These are phyloP conservation scores for Chaenocephalus aceratus DNA, from an alignment of 2,113 vertebrate species.

Conservation along the genomic window DNA sequence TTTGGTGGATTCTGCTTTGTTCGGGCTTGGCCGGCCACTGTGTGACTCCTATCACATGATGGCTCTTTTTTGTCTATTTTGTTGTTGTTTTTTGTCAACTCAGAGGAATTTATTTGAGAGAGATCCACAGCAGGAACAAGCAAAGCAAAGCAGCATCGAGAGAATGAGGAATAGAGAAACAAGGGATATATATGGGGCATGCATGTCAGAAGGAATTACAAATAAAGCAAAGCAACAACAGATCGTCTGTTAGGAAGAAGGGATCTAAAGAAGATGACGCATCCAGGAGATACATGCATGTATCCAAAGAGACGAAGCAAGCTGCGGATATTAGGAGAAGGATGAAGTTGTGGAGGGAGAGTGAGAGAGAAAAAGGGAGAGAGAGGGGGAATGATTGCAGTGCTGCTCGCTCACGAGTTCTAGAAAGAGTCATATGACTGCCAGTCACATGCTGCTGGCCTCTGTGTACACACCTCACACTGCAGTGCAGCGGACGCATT, in stretches of 20 bases:
- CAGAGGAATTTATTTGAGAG: constrained; percentile 79
- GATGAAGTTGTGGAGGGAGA: constrained; percentile 14
- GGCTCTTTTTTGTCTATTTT: constrained; percentile 30
- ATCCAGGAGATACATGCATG: neutral
- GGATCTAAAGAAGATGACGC: neutral
- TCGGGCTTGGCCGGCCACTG: constrained; percentile 62
- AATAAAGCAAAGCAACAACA: constrained; percentile 8
- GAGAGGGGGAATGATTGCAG: constrained; percentile 78
- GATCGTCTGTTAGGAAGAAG: neutral
- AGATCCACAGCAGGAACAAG: constrained; percentile 27
- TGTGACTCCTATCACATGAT: constrained; percentile 87
- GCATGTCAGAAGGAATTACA: neutral
- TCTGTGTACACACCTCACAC: constrained; percentile 84
- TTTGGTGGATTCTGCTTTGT: constrained; percentile 51
- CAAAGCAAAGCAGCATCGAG: neutral
- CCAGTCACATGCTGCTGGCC: constrained; percentile 86
- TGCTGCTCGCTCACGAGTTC: constrained; percentile 88
- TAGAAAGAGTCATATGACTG: constrained; percentile 89
- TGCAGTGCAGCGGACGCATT: constrained; percentile 62
- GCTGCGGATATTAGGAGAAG: constrained; percentile 39
- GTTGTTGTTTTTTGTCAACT: constrained; percentile 50
- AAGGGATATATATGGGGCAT: constrained; percentile 12
- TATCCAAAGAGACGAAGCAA: constrained; percentile 9
- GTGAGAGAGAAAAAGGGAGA: constrained; percentile 1
- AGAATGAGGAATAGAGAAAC: constrained; percentile 39